A percentile compares a stretch with the other conserved stretches of the same genome.
phyloP scores from a whole-genome alignment of 2,797 vertebrate genomes.

The Antrozous pallidus region DNA sequence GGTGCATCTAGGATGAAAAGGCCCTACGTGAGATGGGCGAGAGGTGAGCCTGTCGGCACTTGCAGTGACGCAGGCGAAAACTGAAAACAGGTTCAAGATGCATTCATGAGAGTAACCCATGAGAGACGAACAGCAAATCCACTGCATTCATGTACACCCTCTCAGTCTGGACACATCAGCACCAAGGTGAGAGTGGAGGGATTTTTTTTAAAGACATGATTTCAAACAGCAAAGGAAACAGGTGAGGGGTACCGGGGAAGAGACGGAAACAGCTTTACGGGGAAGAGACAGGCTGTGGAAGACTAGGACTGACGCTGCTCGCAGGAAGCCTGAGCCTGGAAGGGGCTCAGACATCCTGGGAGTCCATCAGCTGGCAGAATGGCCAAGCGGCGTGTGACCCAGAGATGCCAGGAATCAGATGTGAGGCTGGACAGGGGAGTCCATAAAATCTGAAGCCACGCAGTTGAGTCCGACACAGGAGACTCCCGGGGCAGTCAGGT shows the following conservation, averaged over 20 bases:
- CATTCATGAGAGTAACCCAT: background rate
- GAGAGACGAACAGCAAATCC: background rate
- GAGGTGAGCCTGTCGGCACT: background rate
- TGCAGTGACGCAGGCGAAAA: background rate
- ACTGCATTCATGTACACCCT: background rate
- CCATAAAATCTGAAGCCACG: background rate
- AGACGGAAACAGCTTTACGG: background rate
- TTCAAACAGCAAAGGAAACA: background rate
- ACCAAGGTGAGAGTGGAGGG: background rate
- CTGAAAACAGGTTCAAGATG: background rate
- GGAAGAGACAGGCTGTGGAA: background rate
- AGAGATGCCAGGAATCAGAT: background rate
- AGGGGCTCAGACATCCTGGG: background rate
- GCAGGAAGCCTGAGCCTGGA: background rate
- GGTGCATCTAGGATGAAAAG: background rate
- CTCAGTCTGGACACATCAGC: background rate
- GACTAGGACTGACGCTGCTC: background rate
- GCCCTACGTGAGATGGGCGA: background rate
- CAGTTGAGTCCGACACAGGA: background rate
- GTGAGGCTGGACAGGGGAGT: background rate
- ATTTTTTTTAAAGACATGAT: background rate
- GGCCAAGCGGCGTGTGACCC: background rate
- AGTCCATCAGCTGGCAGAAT: background rate
- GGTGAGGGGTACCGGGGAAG: background rate
- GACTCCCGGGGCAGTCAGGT: background rate